Conservation (phyloP, 2,888 invertebrate species). For the Brenthis ino region DNA sequence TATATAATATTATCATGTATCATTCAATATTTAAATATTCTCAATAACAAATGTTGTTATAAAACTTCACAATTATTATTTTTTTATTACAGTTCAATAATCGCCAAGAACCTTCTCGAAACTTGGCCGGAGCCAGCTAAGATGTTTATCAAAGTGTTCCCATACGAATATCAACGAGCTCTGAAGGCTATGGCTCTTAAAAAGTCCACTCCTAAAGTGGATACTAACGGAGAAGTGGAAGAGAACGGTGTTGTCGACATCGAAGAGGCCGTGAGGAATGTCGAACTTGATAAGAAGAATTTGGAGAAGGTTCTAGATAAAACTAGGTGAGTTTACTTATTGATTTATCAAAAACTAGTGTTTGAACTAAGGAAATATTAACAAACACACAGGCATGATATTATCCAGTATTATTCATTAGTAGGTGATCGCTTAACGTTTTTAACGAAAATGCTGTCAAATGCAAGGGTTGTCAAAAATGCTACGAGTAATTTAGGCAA, state of each 20-base stretch:
- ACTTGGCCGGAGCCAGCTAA: constrained; percentile 90
- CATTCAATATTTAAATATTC: too few relatives aligned
- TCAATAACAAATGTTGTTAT: too few relatives aligned
- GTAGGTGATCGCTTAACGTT: too few relatives aligned
- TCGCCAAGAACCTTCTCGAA: constrained; percentile 90
- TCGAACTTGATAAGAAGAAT: constrained; percentile 89
- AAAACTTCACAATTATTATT: not conserved
- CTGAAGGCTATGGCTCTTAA: constrained; percentile 85
- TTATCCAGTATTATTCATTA: too few relatives aligned
- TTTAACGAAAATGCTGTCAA: too few relatives aligned
- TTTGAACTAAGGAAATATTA: too few relatives aligned
- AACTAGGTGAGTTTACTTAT: constrained; percentile 73
- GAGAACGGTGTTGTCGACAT: constrained; percentile 87
- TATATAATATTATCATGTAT: too few relatives aligned
- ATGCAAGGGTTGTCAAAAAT: too few relatives aligned
- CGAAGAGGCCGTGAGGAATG: constrained; percentile 93
- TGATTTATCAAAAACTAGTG: not conserved
- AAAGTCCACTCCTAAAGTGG: constrained; percentile 53
- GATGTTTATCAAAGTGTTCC: constrained; percentile 97
- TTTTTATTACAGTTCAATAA: constrained; percentile 82
- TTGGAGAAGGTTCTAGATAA: constrained; percentile 92
- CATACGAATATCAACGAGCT: constrained; percentile 97
- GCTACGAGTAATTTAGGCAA: too few relatives aligned
- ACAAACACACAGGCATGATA: too few relatives aligned
- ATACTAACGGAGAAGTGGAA: constrained; percentile 58